These are phyloP conservation scores for Cyprinus carpio DNA, from an alignment of 2,113 vertebrate species.

Conservation along the genomic window DNA sequence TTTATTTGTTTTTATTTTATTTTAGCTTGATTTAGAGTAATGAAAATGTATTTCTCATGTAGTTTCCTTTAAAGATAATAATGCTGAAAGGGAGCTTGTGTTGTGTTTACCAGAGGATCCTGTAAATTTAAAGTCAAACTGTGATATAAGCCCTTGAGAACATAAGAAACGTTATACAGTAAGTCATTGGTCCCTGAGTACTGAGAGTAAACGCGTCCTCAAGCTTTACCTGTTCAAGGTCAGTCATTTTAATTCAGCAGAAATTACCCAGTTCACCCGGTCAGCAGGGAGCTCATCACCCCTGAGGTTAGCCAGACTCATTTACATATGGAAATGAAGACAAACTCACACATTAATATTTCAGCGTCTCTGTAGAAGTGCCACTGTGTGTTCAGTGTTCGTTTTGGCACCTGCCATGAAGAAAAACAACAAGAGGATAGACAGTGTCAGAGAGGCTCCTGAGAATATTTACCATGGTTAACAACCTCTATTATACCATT, in stretches of 20 bases:
- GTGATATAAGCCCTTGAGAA: not conserved
- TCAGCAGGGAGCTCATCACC: conserved; percentile 49
- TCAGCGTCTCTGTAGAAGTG: not conserved
- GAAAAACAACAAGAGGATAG: not conserved
- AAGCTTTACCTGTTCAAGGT: conserved; percentile 63
- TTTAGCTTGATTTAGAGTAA: no score
- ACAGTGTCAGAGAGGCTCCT: not conserved
- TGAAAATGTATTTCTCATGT: not conserved
- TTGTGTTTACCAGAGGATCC: not conserved
- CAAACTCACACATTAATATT: conserved; percentile 64
- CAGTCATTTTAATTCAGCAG: conserved; percentile 46
- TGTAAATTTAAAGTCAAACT: not conserved
- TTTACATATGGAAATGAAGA: conserved; percentile 66
- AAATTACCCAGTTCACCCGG: conserved; percentile 59
- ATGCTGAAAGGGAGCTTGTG: not conserved
- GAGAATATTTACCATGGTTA: conserved; percentile 7
- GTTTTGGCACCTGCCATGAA: not conserved
- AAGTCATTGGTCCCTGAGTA: not conserved
- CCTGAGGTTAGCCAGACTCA: conserved; percentile 32
- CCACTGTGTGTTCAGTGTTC: not conserved
- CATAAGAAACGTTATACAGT: not conserved
- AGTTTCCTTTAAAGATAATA: not conserved
- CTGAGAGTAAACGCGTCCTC: conserved; percentile 49
- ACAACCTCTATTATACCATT: conserved; percentile 29
- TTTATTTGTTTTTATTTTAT: no score